A percentile compares a stretch with the other conserved stretches of the same genome.
These are phyloP conservation scores for Mormyrus lacerda DNA, from an alignment of 2,113 vertebrate species.

Conservation along the genomic window DNA sequence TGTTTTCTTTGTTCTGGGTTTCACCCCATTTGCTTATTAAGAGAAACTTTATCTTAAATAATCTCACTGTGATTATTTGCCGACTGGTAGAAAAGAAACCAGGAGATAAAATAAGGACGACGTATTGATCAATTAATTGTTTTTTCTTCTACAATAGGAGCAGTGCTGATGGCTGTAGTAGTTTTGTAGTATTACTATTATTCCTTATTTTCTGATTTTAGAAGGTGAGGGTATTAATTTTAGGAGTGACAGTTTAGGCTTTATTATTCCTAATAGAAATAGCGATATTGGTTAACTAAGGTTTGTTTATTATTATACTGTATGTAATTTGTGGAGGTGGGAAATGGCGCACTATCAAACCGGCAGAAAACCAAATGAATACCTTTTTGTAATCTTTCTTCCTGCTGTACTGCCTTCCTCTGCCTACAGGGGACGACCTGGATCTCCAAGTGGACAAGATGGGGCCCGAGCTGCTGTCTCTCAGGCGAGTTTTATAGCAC, in stretches of 20 bases:
- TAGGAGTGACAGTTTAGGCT: neutral
- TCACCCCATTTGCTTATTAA: too few species aligned
- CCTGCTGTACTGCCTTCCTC: neutral
- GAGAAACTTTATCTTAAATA: too few species aligned
- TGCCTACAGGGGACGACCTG: slow-evolving; percentile 62
- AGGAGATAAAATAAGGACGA: too few species aligned
- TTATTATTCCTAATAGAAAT: neutral
- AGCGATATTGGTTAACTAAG: neutral
- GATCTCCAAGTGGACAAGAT: slow-evolving; percentile 65
- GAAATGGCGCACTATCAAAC: neutral
- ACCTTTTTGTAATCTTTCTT: neutral
- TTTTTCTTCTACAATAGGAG: too few species aligned
- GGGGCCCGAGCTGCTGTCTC: slow-evolving; percentile 66
- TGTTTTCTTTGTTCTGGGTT: too few species aligned
- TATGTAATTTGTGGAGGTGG: neutral
- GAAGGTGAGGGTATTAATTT: neutral
- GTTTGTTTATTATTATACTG: neutral
- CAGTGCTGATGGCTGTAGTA: too few species aligned
- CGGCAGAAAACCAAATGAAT: neutral
- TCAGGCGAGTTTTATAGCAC: slow-evolving; percentile 62
- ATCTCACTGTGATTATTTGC: too few species aligned
- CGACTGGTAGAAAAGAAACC: too few species aligned
- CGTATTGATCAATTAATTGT: too few species aligned
- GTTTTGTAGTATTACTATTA: too few species aligned
- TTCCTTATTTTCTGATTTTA: neutral